Base-by-base conservation (phyloP, 2,888 invertebrate genomes). In the Reticulitermes lucifugus region DNA sequence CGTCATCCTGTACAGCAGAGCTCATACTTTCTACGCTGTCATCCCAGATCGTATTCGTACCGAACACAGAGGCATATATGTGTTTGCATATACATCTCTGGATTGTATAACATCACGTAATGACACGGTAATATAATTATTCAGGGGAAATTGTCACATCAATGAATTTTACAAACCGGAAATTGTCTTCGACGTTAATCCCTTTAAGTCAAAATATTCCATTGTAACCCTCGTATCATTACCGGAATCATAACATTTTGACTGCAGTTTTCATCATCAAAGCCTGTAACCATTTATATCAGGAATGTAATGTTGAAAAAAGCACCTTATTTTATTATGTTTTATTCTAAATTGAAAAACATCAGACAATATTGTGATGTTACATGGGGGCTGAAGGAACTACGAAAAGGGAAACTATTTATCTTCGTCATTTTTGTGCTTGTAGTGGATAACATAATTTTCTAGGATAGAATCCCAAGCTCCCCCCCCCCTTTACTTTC, bases 361-460 rank as follows among this genome's bases (percentile, higher is more conserved):
- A 29, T 73, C 18, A 73, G 73, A 21, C 18, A 73, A 73, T 12
- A 18, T 41, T 25, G 35, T 35, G 77, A n/a, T 9, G 46, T 22
- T 35, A 59, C 7, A 29, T 14, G 25, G 25, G 55, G 25, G 55
- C n/a, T 5, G 83, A 29, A 46, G 51, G 46, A 29, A 18, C 25
- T 22, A n/a, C 0, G n/a, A n/a, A 21, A 71, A 29, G 35, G 51
- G 25, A n/a, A 41, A 35, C 51, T 79, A 79, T 79, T 79, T 55
- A 79, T 79, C 79, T 79, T 51, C 79, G 43, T 55, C 79, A 79
- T 79, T 79, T 79, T 79, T 79, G 55, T 79, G 59, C 73, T 75
- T 83, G 25, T 83, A 75, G 41, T 51, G 83, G 83, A 83, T 83
- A 83, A 83, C 75, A 73, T 83, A 65, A 73, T 75, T 75, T 75